These are phyloP conservation scores for Calameuta pallipes DNA, from an alignment of 2,888 invertebrate genomes.

Conservation along the genomic window DNA sequence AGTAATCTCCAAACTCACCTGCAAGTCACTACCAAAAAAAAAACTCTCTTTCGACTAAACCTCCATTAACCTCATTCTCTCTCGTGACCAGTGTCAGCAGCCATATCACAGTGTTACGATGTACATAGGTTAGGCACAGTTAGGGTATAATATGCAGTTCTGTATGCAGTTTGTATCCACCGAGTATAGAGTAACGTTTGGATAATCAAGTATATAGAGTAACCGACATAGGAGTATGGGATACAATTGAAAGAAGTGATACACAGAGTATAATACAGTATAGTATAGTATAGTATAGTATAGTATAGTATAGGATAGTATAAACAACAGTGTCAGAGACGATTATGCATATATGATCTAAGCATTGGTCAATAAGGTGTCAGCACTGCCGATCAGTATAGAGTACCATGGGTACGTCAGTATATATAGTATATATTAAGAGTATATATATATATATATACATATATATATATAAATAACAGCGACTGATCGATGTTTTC, in stretches of 20 bases:
- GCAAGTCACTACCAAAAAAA: too few species aligned
- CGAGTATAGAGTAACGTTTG: neutral
- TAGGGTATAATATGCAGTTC: neutral
- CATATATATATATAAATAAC: conserved; percentile 1
- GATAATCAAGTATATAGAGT: neutral
- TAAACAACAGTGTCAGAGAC: neutral
- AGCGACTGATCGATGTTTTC: conserved; percentile 9
- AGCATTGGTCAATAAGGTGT: conserved; percentile 52
- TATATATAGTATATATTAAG: conserved; percentile 3
- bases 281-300: neutral
- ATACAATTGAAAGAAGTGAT: neutral
- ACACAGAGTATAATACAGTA: neutral
- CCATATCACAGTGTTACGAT: neutral
- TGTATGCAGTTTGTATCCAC: neutral
- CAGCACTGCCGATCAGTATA: conserved; percentile 26
- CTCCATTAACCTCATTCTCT: neutral
- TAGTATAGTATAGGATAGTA: neutral
- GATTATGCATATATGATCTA: conserved; percentile 25
- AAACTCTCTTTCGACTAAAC: neutral
- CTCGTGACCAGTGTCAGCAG: neutral
- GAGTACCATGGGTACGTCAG: neutral
- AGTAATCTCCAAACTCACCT: neutral
- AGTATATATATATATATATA: conserved; percentile 13
- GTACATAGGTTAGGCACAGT: neutral
- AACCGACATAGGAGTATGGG: neutral